Evolutionary conservation across 2,888 invertebrate species (phyloP).

Genomic region (Dynastes grantii): DNA sequence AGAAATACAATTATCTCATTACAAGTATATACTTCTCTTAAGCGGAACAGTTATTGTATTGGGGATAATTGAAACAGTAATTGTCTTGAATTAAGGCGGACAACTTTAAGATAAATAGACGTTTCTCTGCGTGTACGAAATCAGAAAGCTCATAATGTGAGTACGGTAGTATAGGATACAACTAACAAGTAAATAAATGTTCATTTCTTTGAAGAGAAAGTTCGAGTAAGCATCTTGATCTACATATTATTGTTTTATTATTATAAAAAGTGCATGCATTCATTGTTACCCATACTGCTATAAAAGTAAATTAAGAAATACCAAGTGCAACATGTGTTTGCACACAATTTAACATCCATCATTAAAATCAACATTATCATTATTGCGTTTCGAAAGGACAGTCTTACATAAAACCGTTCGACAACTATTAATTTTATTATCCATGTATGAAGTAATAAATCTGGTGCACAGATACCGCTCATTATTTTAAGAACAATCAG

Average conservation of each 20-base stretch:
- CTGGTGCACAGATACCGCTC: not conserved
- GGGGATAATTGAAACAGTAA: no score
- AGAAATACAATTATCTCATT: no score
- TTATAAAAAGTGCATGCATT: not conserved
- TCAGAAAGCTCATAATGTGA: no score
- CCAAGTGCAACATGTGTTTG: not conserved
- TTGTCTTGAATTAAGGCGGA: no score
- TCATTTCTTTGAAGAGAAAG: no score
- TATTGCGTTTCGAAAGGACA: not conserved
- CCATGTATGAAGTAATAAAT: slow-evolving; percentile 20
- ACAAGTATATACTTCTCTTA: no score
- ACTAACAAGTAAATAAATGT: no score
- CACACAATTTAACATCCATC: not conserved
- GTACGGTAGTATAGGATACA: no score
- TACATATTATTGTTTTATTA: not conserved
- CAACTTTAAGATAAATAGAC: no score
- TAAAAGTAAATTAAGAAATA: not conserved
- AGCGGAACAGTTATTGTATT: no score
- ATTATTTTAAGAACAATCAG: slow-evolving; percentile 32
- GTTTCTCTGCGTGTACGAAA: no score
- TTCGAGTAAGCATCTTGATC: no score
- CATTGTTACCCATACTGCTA: not conserved
- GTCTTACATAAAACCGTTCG: slow-evolving; percentile 18
- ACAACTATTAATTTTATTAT: slow-evolving; percentile 22
- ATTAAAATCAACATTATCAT: not conserved